Evolutionary conservation across 2,888 invertebrate species (phyloP), one percentile per base, ranked within the genome.

Genomic region (Macroteleia sp.): DNA sequence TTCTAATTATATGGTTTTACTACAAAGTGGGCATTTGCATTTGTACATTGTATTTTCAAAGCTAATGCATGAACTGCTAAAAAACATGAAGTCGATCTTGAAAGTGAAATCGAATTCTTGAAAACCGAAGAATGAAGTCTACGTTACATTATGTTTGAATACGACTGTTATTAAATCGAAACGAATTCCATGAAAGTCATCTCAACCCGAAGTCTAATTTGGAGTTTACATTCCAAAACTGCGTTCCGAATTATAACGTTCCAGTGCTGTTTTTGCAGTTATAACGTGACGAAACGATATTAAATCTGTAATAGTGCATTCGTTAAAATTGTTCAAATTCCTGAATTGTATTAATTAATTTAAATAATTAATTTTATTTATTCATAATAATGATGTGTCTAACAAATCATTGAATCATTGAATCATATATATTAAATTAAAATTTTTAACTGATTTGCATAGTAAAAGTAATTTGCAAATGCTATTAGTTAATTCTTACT

Each of bases 281-380:
- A 28, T 64, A 54, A 41, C 42, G 64, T 54, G 54, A 54, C 64
- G 54, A 64, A 64, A 64, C 64, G 44, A 34, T 14, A 44, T 54
- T 64, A 52, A 64, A 12, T 30, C 44, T 22, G 17, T 64, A 64
- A 64, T 64, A 28, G 54, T 54, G 44, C 9, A 32, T 20, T 64
- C 30, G 19, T 42, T 28, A 42, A n/a, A 16, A 54, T 57, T 17
- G 41, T 42, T 42, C 56, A 6, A 30, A 42, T 44, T 44, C 32
- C 22, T 12, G 12, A 30, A 25, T n/a, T n/a, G n/a, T n/a, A n/a
- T n/a, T n/a, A n/a, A 6, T 25, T 25, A 6, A 25, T 6, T 25
- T 3, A 25, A 32, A 32, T 32, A 8, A 32, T 32, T 32, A 10
- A 32, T n/a, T 32, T n/a, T 32, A 10, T 8, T 32, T 25, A 25